Base-by-base conservation (phyloP, 2,888 invertebrate species). In the Creontiades dilutus region DNA sequence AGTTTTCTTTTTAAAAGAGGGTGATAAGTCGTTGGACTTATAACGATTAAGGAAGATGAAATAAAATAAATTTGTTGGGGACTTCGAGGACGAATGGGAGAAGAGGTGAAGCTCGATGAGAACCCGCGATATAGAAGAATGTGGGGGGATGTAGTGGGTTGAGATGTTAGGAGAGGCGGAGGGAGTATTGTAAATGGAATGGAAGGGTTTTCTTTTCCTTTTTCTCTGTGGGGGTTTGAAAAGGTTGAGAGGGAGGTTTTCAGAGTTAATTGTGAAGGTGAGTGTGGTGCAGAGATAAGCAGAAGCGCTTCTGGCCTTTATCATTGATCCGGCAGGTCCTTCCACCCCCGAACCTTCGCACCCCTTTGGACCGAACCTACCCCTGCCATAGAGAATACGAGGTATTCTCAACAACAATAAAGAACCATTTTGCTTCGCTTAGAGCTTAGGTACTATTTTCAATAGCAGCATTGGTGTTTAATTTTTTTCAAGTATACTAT, bases 251-350 rank as follows among this genome's bases (percentile, higher is more conserved):
- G 52, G 75, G n/a, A 46, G 19, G 46, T 86, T 85, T 85, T 75
- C 82, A 61, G 86, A 68, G 86, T 86, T 86, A 86, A 86, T 86
- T 86, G 86, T 75, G 86, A 68, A 86, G 86, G 86, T 86, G 86
- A 86, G 86, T 86, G 86, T 55, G 75, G 68, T 19, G 75, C 75
- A 46, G 68, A 86, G 86, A 86, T 86, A 86, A 86, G 75, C 86
- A 82, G 48, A n/a, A 23, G 81, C 61, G 68, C 68, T 46, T 82
- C 27, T 46, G 82, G 52, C 47, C 37, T 52, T 82, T 82, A 82
- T 82, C 82, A 82, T 82, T 82, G 82, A 82, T 82, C 82, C 82
- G 13, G 23, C 82, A 82, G 82, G 82, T 82, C 82, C 80, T 82
- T 82, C 82, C 82, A 23, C 82, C 82, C 80, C 52, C 14, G 16